Conservation (phyloP, 2,113 vertebrate genomes). For the Notothenia coriiceps region DNA sequence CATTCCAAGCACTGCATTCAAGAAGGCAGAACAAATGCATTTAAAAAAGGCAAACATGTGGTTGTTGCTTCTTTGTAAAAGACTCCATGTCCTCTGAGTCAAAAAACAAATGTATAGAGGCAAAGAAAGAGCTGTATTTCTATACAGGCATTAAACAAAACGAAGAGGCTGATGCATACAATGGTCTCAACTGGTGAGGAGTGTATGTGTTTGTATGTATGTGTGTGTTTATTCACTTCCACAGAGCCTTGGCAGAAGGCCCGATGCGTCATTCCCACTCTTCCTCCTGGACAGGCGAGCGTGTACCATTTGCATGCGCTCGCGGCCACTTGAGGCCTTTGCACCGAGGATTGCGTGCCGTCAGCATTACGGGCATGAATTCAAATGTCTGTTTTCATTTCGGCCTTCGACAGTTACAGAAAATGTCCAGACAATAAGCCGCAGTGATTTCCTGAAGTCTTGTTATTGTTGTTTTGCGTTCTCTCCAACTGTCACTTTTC, state of each 20-base stretch:
- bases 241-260: conserved; percentile 51
- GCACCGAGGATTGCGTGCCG: conserved; percentile 25
- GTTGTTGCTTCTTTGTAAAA: conserved; percentile 1
- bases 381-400: conserved; percentile 64
- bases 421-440: conserved; percentile 49
- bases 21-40: conserved; percentile 12
- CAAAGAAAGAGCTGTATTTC: neutral
- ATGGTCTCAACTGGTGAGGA: conserved; percentile 8
- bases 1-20: neutral
- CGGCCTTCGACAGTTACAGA: conserved; percentile 41
- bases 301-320: conserved; percentile 66
- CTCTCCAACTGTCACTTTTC: conserved; percentile 57
- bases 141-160: conserved; percentile 2
- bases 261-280: conserved; percentile 44
- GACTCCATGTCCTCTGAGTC: neutral
- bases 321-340: conserved; percentile 46
- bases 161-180: neutral
- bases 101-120: neutral
- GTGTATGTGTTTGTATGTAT: neutral
- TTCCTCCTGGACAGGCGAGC: conserved; percentile 19
- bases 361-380: conserved; percentile 41
- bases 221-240: conserved; percentile 30
- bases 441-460: conserved; percentile 49
- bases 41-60: neutral
- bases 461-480: conserved; percentile 43